Conservation (phyloP, 2,113 vertebrate genomes). For the Vombatus ursinus region DNA sequence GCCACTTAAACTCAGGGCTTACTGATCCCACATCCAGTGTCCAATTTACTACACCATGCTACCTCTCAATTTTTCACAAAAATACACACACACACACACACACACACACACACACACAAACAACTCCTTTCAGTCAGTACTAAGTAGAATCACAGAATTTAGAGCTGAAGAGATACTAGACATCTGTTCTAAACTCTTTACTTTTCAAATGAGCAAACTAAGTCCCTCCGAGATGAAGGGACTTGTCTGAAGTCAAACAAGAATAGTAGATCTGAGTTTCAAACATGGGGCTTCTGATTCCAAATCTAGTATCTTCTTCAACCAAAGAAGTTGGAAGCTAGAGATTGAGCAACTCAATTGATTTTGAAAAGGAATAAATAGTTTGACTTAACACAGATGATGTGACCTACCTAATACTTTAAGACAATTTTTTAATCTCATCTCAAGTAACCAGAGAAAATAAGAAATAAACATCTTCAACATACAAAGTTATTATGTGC, state of each 20-base stretch:
- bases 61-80: neutral
- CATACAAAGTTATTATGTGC: slow-evolving; percentile 50
- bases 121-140: neutral
- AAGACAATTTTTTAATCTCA: slow-evolving; percentile 46
- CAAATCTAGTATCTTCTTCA: neutral
- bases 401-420: neutral
- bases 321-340: neutral
- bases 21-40: neutral
- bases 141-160: neutral
- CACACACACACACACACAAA: neutral
- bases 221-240: neutral
- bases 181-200: neutral
- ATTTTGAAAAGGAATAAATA: slow-evolving; percentile 6
- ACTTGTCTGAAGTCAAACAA: neutral
- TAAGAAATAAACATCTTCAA: slow-evolving; percentile 29
- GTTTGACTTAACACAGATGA: neutral
- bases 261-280: neutral
- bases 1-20: neutral
- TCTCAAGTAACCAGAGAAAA: slow-evolving; percentile 63
- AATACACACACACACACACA: neutral
- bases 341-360: slow-evolving; percentile 7
- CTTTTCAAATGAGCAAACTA: neutral
- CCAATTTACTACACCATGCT: neutral
- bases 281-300: neutral
- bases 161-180: neutral